Base-by-base conservation (phyloP, 30 jellyfish, hydroid and myxozoan species). In the Hydractinia symbiolongicarpus region DNA sequence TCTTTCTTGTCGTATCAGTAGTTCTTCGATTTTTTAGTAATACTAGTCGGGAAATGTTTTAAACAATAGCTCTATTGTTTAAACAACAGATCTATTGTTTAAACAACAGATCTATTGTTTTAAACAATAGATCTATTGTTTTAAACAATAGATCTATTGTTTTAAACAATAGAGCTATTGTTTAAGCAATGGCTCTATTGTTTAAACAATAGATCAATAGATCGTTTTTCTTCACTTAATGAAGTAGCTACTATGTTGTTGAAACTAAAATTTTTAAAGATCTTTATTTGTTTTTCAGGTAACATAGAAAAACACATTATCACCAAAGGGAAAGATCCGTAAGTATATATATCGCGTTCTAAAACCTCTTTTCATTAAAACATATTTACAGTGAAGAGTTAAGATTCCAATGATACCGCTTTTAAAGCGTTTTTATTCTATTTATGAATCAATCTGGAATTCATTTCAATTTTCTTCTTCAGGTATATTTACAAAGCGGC, bases 251-350 rank as follows among this genome's bases (percentile, higher is more conserved):
- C 44, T 30, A 30, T 30, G 44, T 30, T 30, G 44, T 2, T 30
- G 44, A 30, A 30, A 30, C 44, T 30, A 2, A 30, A 30, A 30
- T 30, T 13, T 3, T 58, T 21, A 2, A 67, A 10, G 20, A 9
- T 9, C 50, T 67, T 17, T 81, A 4, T 70, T 75, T 73, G 21
- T 5, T n/a, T 67, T 53, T 0, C 56, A 91, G 98, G 98, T 8
- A 86, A 84, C 55, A 91, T 91, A 15, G 98, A 91, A 78, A 82
- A 79, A 51, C 95, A 91, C 60, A 76, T 91, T n/a, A 61, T 91
- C 54, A 86, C 98, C n/a, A 77, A 78, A 72, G 72, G 67, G 64
- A 91, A 91, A 66, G 96, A 91, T 57, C 89, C 90, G 98, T 91
- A 70, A 77, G 96, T 72, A 40, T 17, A 58, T 10, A 11, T 67